Conservation (phyloP, 2,888 invertebrate genomes). For the Byasa hedistus region DNA sequence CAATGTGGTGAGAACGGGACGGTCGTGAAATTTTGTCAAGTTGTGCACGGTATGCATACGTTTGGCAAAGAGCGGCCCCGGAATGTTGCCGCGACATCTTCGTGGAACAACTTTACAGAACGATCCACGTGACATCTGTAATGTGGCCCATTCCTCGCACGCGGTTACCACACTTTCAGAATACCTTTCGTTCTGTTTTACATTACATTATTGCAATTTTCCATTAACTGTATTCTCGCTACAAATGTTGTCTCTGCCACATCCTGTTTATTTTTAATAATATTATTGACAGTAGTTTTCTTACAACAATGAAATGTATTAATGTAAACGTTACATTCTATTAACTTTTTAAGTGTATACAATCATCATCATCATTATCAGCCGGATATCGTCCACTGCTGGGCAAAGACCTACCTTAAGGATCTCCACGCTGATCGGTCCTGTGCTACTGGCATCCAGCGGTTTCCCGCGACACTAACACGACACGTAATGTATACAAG, state of each 20-base stretch:
- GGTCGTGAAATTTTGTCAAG: conserved; percentile 55
- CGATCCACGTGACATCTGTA: conserved; percentile 46
- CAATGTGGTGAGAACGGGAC: conserved; percentile 40
- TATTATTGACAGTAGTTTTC: too few species aligned
- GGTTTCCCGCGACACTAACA: too few species aligned
- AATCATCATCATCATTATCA: too few species aligned
- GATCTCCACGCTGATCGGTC: too few species aligned
- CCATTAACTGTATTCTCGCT: background rate
- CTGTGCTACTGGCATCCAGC: too few species aligned
- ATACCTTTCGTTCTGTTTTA: conserved; percentile 25
- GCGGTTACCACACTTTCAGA: conserved; percentile 28
- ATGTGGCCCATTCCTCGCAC: conserved; percentile 29
- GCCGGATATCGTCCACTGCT: too few species aligned
- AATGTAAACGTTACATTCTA: too few species aligned
- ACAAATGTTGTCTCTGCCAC: background rate
- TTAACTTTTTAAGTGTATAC: too few species aligned
- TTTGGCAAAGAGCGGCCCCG: conserved; percentile 52
- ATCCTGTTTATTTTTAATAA: background rate
- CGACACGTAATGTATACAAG: too few species aligned
- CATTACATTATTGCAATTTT: conserved; percentile 17
- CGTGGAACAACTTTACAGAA: conserved; percentile 61
- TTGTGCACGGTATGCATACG: conserved; percentile 61
- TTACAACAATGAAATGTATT: too few species aligned
- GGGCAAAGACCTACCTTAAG: too few species aligned
- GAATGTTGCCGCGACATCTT: conserved; percentile 71